A percentile compares a stretch with the other conserved stretches of the same genome.
phyloP scores from a whole-genome alignment of 2,113 vertebrate genomes.

The Stictonetta naevosa region DNA sequence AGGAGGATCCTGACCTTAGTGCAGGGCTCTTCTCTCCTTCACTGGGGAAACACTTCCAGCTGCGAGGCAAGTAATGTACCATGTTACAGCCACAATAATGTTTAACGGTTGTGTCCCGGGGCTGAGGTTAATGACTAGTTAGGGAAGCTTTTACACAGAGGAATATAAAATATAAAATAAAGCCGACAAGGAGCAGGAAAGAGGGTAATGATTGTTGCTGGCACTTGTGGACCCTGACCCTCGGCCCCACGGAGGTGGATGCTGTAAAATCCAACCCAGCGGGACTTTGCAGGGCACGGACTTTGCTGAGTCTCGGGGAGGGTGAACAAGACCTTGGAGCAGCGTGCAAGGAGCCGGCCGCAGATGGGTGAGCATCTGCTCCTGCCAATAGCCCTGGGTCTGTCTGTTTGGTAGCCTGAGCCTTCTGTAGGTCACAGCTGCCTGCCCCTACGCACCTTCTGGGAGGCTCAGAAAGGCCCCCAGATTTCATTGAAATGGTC shows the following conservation, averaged over 20 bases:
- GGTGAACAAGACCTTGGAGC: accelerated
- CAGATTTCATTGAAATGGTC: not conserved
- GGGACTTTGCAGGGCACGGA: not conserved
- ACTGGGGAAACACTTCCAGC: not conserved
- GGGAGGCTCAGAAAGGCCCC: not conserved
- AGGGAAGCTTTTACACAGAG: conserved; percentile 16
- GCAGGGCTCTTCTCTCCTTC: not conserved
- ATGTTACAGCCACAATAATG: conserved; percentile 57
- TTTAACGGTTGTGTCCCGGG: conserved; percentile 50
- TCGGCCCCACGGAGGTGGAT: not conserved
- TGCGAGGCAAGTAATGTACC: conserved; percentile 41
- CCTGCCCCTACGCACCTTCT: accelerated
- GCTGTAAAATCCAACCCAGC: not conserved
- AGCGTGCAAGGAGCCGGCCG: not conserved
- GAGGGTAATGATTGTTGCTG: not conserved
- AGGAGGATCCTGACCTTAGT: conserved; percentile 27
- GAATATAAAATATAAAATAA: conserved; percentile 28
- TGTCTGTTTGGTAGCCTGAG: not conserved
- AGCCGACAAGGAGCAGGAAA: not conserved
- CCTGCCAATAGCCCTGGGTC: not conserved
- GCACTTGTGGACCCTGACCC: not conserved
- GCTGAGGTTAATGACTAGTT: conserved; percentile 61
- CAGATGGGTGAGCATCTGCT: not conserved
- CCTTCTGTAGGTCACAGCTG: not conserved
- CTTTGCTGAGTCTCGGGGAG: not conserved